Evolutionary conservation across 2,113 vertebrate genomes (phyloP), one percentile per base, ranked within the genome.

Genomic region (Paradoxurus hermaphroditus): DNA sequence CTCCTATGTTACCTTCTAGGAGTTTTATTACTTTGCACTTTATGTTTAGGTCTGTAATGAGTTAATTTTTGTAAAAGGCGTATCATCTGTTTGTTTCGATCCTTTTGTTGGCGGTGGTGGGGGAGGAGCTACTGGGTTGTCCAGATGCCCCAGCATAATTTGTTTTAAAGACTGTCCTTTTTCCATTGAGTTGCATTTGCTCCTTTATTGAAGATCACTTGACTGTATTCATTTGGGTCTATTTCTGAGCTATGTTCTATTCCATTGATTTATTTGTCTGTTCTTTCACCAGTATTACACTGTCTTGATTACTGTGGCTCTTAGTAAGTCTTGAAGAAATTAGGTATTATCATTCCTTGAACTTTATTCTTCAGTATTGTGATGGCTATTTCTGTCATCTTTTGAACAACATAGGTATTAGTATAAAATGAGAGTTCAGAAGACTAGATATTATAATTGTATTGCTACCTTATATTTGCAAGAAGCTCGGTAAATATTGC

Each of bases 401-500:
- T 90, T 94, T 72, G 15, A 86, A 62, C 10, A 83, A 82, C 56
- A 67, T 21, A 94, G 25, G 14, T 93, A 49, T 63, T 95, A 65
- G 34, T 84, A 3, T 90, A 81, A 92, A 94, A 39, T 44, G n/a
- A 83, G 90, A 86, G 65, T 46, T 8, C n/a, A 34, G 59, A 95
- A 65, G 23, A 72, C 34, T 56, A 59, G 92, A 77, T 96, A 90
- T 81, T 93, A 89, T 29, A 81, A 72, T 46, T 91, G 4, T 51
- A 44, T 77, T 81, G 36, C 44, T 82, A 51, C 53, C 65, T 85
- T 94, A 94, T 95, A 79, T 34, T 92, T 96, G 96, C 19, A 75
- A 59, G 53, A 87, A 53, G 6, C 62, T 91, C 19, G 81, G 0
- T 87, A 85, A 95, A 39, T 89, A 91, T 3, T 89, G 63, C 12